phyloP scores from a whole-genome alignment of 2,113 vertebrate species.

The Axis porcinus region DNA sequence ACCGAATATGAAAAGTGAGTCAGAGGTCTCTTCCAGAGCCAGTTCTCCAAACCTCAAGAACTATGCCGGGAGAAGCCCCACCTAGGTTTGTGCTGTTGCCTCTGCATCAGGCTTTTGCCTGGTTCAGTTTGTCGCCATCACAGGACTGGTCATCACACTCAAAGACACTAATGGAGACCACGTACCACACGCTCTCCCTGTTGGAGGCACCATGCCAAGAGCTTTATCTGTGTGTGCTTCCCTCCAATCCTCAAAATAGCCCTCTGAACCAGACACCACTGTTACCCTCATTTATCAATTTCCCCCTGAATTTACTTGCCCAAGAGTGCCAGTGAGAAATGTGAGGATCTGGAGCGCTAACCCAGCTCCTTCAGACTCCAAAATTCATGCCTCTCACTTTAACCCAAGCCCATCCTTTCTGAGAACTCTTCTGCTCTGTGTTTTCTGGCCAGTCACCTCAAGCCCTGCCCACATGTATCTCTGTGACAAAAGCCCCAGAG shows the following conservation, averaged over 20 bases:
- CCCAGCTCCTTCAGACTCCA: neutral
- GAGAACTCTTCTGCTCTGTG: neutral
- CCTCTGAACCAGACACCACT: neutral
- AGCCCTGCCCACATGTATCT: constrained; percentile 12
- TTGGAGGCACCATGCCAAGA: neutral
- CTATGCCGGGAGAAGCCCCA: neutral
- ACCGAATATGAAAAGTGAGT: neutral
- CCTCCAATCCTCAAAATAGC: neutral
- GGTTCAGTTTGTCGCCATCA: neutral
- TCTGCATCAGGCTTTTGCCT: neutral
- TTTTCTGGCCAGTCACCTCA: neutral
- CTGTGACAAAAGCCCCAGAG: constrained; percentile 26
- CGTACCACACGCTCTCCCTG: neutral
- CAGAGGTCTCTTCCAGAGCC: neutral
- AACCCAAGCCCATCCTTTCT: neutral
- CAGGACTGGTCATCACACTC: neutral
- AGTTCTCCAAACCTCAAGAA: neutral
- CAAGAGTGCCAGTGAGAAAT: neutral
- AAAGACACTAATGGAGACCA: neutral
- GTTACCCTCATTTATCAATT: neutral
- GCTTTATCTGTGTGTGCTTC: neutral
- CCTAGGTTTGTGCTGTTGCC: neutral
- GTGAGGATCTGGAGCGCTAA: too few species aligned
- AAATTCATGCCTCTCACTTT: neutral
- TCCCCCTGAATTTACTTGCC: neutral